These are phyloP conservation scores for Cygnus atratus DNA, from an alignment of 2,113 vertebrate genomes.

Conservation along the genomic window DNA sequence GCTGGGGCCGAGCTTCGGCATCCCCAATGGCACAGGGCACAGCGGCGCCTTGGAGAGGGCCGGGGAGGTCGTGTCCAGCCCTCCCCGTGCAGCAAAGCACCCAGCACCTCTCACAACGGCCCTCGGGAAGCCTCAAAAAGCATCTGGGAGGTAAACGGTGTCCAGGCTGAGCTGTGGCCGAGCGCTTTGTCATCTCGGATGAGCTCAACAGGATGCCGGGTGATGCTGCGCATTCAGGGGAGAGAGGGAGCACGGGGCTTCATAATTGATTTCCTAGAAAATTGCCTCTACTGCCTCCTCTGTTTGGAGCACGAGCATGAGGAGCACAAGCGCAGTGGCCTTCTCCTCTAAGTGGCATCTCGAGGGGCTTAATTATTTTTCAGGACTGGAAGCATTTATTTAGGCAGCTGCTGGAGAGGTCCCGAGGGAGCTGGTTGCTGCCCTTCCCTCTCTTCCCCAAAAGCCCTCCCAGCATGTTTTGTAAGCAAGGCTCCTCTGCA, in stretches of 20 bases:
- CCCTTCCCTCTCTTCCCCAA: neutral
- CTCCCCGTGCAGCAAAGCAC: fast-evolving
- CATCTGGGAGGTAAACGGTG: neutral
- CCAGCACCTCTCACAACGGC: neutral
- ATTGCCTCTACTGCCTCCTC: neutral
- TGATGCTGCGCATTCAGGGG: neutral
- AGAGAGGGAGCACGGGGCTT: neutral
- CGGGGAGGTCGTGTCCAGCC: neutral
- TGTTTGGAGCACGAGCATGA: slow-evolving; percentile 1
- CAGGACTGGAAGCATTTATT: slow-evolving; percentile 39
- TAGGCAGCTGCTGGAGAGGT: neutral
- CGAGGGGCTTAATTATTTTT: slow-evolving; percentile 35
- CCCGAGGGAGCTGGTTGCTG: neutral
- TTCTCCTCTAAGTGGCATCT: neutral
- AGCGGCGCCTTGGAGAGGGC: neutral
- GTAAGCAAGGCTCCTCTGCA: neutral
- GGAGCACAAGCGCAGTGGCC: slow-evolving; percentile 18
- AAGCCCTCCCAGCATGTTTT: neutral
- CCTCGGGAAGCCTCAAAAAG: neutral
- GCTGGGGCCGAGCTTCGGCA: neutral
- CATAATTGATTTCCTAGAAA: slow-evolving; percentile 62
- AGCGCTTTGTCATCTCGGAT: neutral
- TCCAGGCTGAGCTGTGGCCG: neutral
- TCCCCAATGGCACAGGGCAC: neutral
- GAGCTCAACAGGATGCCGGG: slow-evolving; percentile 13